Evolutionary conservation across 2,113 vertebrate species (phyloP).

Genomic region (Vimba vimba): DNA sequence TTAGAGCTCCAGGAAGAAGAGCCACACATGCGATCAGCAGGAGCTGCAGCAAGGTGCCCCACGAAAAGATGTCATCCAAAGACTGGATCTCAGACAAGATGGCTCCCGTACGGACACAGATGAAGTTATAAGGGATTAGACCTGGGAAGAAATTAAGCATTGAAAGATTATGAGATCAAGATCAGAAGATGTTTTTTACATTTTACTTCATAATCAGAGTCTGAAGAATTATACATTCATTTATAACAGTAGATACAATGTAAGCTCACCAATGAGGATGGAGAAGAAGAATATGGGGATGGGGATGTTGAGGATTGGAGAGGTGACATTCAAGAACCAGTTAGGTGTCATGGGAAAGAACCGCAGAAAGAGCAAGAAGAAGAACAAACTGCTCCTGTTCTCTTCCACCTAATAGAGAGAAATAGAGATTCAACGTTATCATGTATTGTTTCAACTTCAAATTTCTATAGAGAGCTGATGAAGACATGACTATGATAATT

Average conservation of each 20-base stretch:
- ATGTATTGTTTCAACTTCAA: not conserved
- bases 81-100: constrained; percentile 91
- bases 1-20: constrained; percentile 88
- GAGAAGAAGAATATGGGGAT: constrained; percentile 93
- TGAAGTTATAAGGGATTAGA: constrained; percentile 96
- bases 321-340: constrained; percentile 96
- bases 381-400: constrained; percentile 91
- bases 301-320: constrained; percentile 94
- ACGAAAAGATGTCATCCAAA: constrained; percentile 93
- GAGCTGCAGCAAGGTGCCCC: constrained; percentile 87
- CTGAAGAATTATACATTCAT: not conserved
- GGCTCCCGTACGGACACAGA: constrained; percentile 94
- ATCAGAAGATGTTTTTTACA: not conserved
- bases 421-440: not conserved
- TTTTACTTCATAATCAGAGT: not conserved
- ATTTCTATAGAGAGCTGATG: not conserved
- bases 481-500: not conserved
- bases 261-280: constrained; percentile 89
- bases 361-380: constrained; percentile 94
- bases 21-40: constrained; percentile 87
- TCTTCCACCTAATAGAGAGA: constrained; percentile 85
- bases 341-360: constrained; percentile 98
- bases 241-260: not conserved
- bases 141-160: constrained; percentile 72
- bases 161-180: not conserved